Percentiles rank a stretch among this genome's conserved stretches.
Conservation (phyloP, 2,888 invertebrate species). For the Dermolepida albohirtum region DNA sequence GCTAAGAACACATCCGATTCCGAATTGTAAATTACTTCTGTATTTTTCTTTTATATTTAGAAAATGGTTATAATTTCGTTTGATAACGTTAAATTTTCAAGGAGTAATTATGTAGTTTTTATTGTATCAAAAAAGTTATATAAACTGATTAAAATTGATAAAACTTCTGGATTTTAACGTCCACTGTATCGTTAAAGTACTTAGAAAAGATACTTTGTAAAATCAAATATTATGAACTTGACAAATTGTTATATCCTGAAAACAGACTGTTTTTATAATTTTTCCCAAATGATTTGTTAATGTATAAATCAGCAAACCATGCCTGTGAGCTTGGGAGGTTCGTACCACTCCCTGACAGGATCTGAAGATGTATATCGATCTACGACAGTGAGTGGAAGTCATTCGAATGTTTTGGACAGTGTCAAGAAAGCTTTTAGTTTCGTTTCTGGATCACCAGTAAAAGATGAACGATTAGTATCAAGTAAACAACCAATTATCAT, state of each 20-base stretch:
- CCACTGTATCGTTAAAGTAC: too few species aligned
- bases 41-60: too few species aligned
- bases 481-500: constrained; percentile 55
- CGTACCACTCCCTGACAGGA: constrained; percentile 70
- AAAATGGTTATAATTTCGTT: too few species aligned
- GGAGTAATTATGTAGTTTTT: too few species aligned
- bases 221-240: neutral
- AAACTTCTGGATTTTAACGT: too few species aligned
- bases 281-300: constrained; percentile 46
- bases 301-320: constrained; percentile 63
- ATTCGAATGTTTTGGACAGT: constrained; percentile 66
- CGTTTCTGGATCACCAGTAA: constrained; percentile 47
- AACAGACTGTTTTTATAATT: constrained; percentile 45
- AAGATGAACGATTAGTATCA: constrained; percentile 53
- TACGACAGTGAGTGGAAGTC: constrained; percentile 67
- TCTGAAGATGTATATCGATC: constrained; percentile 73
- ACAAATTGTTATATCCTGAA: constrained; percentile 36
- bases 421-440: constrained; percentile 72
- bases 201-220: neutral
- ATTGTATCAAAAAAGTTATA: too few species aligned
- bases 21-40: too few species aligned
- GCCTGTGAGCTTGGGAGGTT: constrained; percentile 74
- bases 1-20: too few species aligned
- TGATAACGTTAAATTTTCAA: too few species aligned
- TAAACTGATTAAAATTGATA: too few species aligned